A percentile compares a stretch with the other conserved stretches of the same genome.
These are phyloP conservation scores for Ceryle rudis DNA, from an alignment of 2,797 vertebrate species.

Conservation along the genomic window DNA sequence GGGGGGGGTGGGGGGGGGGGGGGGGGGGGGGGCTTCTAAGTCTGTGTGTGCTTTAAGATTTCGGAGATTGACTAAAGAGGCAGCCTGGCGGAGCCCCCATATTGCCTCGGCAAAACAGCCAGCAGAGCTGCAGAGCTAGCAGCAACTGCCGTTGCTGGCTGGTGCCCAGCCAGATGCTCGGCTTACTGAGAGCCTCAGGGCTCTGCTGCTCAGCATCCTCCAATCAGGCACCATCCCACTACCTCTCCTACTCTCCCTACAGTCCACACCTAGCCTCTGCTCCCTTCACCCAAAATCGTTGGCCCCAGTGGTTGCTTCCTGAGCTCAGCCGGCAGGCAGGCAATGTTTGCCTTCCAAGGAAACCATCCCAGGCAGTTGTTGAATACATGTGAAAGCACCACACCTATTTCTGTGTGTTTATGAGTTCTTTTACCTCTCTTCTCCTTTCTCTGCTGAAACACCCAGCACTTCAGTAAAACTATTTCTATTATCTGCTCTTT, in stretches of 20 bases:
- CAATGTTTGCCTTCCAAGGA: background rate
- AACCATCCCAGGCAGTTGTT: background rate
- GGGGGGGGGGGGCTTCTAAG: background rate
- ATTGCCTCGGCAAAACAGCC: background rate
- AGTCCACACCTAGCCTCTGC: background rate
- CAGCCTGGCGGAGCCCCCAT: background rate
- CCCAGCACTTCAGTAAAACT: background rate
- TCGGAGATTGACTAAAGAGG: background rate
- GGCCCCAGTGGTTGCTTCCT: background rate
- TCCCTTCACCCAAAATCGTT: background rate
- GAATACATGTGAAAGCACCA: background rate
- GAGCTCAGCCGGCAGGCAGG: background rate
- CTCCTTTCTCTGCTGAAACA: background rate
- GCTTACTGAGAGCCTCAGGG: background rate
- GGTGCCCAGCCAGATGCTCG: background rate
- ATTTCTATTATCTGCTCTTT: background rate
- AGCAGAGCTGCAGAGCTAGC: background rate
- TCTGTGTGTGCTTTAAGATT: background rate
- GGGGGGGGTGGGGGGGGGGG: no score
- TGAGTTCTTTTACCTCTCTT: background rate
- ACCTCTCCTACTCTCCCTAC: background rate
- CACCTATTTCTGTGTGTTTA: background rate
- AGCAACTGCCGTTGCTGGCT: rapidly evolving
- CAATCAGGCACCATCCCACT: rapidly evolving
- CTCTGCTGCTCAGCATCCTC: background rate